A percentile compares a stretch with the other conserved stretches of the same genome.
Conservation (phyloP, 2,113 vertebrate genomes). For the Aspidoscelis tigris region DNA sequence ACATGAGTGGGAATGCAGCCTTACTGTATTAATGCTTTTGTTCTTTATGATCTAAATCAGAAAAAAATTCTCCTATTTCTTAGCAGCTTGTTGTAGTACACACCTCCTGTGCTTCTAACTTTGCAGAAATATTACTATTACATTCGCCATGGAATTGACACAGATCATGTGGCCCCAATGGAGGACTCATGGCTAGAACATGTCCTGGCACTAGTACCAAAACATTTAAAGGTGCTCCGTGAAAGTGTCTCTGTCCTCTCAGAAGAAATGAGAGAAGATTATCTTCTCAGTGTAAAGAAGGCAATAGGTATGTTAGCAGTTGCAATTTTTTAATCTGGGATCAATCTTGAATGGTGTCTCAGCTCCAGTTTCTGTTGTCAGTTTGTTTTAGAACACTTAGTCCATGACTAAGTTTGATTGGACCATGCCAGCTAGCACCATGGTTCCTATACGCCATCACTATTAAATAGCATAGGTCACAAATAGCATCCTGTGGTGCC, state of each 20-base stretch:
- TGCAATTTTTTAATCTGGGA: too few relatives aligned
- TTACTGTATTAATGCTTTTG: not conserved
- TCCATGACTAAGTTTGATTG: too few relatives aligned
- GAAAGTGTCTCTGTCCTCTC: constrained; percentile 70
- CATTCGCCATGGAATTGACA: constrained; percentile 83
- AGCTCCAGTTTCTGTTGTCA: too few relatives aligned
- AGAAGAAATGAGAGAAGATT: constrained; percentile 86
- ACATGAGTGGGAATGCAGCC: too few relatives aligned
- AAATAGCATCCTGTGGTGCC: too few relatives aligned
- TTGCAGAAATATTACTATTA: constrained; percentile 83
- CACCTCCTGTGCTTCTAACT: constrained; percentile 7
- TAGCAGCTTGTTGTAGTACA: not conserved
- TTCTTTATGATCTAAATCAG: not conserved
- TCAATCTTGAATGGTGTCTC: not conserved
- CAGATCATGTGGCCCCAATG: constrained; percentile 79
- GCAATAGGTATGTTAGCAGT: constrained; percentile 78
- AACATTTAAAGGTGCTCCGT: constrained; percentile 72
- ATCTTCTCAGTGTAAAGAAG: constrained; percentile 84
- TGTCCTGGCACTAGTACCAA: constrained; percentile 78
- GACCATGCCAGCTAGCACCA: too few relatives aligned
- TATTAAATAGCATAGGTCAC: too few relatives aligned
- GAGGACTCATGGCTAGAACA: constrained; percentile 82
- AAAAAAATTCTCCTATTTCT: not conserved
- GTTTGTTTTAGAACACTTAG: too few relatives aligned
- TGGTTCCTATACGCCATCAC: too few relatives aligned